phyloP scores from a whole-genome alignment of 1,140 invertebrate species.

The Dufourea novaeangliae region DNA sequence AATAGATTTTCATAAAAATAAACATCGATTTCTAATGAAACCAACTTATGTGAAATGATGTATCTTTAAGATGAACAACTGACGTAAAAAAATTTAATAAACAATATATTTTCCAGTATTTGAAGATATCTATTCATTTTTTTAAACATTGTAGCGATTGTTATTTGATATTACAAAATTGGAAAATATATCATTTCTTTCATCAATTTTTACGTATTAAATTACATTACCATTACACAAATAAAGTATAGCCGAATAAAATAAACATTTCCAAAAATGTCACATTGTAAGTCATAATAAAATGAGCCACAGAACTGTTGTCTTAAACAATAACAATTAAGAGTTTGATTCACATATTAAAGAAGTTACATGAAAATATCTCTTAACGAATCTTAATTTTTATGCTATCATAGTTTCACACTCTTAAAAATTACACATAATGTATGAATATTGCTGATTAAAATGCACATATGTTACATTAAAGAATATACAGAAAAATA shows the following conservation, averaged over 20 bases:
- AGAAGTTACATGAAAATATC: constrained; percentile 27
- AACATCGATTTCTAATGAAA: background rate
- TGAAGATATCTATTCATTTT: background rate
- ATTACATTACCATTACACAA: background rate
- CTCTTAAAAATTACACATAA: constrained; percentile 36
- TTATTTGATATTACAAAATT: background rate
- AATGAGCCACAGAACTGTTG: constrained; percentile 3
- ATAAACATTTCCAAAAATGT: background rate
- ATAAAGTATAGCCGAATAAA: background rate
- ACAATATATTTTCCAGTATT: constrained; percentile 16
- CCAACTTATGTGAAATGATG: background rate
- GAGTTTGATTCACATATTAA: constrained; percentile 8
- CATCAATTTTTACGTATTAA: background rate
- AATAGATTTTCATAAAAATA: background rate
- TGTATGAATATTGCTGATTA: constrained; percentile 37
- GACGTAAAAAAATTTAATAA: constrained; percentile 11
- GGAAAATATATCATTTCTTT: constrained; percentile 3
- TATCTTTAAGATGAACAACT: background rate
- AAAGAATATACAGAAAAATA: constrained; percentile 31
- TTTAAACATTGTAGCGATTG: background rate
- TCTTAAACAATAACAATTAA: constrained; percentile 19
- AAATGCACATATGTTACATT: constrained; percentile 46
- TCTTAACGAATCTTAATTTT: constrained; percentile 39
- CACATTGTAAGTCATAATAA: background rate
- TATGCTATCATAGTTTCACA: constrained; percentile 23